These are phyloP conservation scores for Chiroxiphia lanceolata DNA, from an alignment of 2,797 vertebrate species.

Conservation along the genomic window DNA sequence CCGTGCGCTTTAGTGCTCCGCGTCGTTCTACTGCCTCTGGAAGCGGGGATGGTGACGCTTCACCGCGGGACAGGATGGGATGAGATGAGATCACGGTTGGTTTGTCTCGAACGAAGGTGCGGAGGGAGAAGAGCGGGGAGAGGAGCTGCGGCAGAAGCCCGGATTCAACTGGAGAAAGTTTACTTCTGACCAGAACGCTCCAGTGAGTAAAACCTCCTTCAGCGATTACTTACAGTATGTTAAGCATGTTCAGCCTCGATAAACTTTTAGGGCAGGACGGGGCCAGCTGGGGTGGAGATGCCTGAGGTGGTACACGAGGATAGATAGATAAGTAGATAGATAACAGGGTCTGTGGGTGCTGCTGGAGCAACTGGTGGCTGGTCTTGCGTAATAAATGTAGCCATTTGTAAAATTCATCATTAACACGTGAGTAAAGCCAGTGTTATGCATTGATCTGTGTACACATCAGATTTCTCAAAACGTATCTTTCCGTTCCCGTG, in stretches of 20 bases:
- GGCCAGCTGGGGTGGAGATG: not conserved
- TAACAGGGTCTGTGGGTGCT: not conserved
- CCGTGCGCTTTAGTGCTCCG: rapidly evolving
- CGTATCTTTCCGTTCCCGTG: not conserved
- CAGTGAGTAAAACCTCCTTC: not conserved
- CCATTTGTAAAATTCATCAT: not conserved
- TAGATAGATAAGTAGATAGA: rapidly evolving
- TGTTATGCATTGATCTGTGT: too few species aligned
- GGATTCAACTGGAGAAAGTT: not conserved
- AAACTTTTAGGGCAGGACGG: not conserved
- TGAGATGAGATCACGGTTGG: not conserved
- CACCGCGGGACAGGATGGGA: rapidly evolving
- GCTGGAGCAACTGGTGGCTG: not conserved
- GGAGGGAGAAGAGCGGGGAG: not conserved
- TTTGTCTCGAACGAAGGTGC: too few species aligned
- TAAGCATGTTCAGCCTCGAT: rapidly evolving
- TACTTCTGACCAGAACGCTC: not conserved
- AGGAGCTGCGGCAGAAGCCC: too few species aligned
- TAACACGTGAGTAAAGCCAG: not conserved
- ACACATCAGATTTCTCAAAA: not conserved
- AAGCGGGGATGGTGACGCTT: rapidly evolving
- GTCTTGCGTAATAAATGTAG: not conserved
- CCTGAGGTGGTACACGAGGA: not conserved
- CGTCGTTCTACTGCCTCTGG: not conserved
- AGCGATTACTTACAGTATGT: not conserved